Conservation (phyloP, 2,888 invertebrate species). For the Blastobasis adustella region DNA sequence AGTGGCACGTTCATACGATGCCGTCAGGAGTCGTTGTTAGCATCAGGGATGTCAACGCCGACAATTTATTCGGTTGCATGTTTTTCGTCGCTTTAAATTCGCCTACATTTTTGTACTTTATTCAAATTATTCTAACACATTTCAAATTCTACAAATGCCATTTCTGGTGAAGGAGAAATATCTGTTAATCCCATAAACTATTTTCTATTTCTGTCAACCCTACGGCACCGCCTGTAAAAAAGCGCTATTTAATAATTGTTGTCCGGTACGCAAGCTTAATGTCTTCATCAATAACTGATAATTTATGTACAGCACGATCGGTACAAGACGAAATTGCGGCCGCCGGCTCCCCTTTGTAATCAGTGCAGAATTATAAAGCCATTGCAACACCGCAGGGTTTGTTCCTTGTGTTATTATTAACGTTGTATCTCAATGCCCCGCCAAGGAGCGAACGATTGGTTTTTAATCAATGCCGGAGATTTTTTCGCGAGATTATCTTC, state of each 20-base stretch:
- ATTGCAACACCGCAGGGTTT: slow-evolving; percentile 63
- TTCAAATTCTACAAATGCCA: too few relatives aligned
- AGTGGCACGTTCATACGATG: slow-evolving; percentile 33
- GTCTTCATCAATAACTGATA: slow-evolving; percentile 76
- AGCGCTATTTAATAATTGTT: slow-evolving; percentile 46
- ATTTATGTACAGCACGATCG: slow-evolving; percentile 72
- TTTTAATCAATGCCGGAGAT: slow-evolving; percentile 12
- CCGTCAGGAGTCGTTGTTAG: slow-evolving; percentile 13
- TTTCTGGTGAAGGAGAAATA: not conserved
- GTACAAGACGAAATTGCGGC: slow-evolving; percentile 75
- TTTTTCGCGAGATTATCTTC: too few relatives aligned
- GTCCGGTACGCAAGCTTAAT: slow-evolving; percentile 60
- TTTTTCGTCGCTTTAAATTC: not conserved
- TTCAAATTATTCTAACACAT: too few relatives aligned
- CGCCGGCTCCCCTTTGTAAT: slow-evolving; percentile 77
- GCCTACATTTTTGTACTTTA: too few relatives aligned
- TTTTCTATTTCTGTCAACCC: slow-evolving; percentile 12
- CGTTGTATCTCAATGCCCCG: slow-evolving; percentile 47
- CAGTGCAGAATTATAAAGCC: slow-evolving; percentile 72
- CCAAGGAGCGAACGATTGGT: slow-evolving; percentile 11
- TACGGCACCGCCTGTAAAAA: slow-evolving; percentile 23
- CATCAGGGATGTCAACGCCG: slow-evolving; percentile 5
- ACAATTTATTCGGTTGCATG: not conserved
- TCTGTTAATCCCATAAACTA: not conserved
- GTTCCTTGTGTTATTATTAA: slow-evolving; percentile 43